Evolutionary conservation across 1,140 invertebrate genomes (phyloP).

Genomic region (Palaemon carinicauda): DNA sequence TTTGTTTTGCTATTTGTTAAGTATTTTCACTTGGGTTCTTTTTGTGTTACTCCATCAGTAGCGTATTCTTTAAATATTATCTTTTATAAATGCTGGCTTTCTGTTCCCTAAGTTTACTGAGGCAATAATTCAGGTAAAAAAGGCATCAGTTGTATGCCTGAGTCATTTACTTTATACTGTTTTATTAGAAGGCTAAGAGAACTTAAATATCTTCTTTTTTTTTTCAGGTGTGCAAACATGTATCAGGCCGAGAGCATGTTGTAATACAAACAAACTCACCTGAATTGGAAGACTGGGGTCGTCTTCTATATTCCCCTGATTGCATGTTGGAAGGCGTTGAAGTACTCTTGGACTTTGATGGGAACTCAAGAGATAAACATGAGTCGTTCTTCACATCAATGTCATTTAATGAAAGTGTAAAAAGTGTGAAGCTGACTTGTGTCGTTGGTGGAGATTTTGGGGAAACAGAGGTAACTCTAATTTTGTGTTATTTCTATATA

Average conservation of each 20-base stretch:
- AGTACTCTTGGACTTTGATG: constrained; percentile 58
- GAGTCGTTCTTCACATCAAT: constrained; percentile 60
- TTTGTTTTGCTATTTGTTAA: no score
- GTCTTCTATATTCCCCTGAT: constrained; percentile 58
- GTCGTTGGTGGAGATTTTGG: constrained; percentile 59
- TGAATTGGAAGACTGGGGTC: constrained; percentile 59
- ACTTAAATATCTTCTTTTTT: background rate
- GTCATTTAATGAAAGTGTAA: constrained; percentile 58
- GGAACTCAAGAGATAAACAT: constrained; percentile 41
- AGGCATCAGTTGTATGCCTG: no score
- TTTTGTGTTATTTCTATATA: background rate
- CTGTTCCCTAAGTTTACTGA: no score
- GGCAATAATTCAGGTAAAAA: no score
- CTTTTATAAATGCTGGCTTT: no score
- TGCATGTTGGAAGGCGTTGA: constrained; percentile 57
- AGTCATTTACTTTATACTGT: no score
- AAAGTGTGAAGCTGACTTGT: constrained; percentile 59
- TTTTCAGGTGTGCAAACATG: constrained; percentile 57
- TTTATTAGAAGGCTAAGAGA: background rate
- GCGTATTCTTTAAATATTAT: no score
- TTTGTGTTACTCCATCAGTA: no score
- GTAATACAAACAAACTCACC: constrained; percentile 55
- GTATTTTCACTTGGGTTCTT: no score
- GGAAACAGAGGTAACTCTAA: constrained; percentile 48
- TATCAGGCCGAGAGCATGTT: constrained; percentile 57